Conservation (phyloP, 2,888 invertebrate genomes). For the Helobdella robusta region DNA sequence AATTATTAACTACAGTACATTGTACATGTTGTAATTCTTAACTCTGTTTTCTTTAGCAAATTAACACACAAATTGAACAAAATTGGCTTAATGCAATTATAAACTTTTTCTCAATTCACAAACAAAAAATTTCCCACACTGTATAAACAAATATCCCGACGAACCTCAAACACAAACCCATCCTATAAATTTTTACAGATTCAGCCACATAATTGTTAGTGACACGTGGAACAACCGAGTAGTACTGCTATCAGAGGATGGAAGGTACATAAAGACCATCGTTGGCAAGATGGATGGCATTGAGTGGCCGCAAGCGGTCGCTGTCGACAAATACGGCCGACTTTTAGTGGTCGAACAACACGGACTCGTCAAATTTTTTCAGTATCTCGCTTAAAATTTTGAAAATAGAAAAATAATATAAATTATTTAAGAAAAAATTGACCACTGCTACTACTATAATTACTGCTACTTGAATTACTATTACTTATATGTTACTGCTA, state of each 20-base stretch:
- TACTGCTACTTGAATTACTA: not conserved
- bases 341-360: constrained; percentile 36
- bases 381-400: constrained; percentile 33
- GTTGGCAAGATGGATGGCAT: constrained; percentile 34
- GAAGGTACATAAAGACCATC: constrained; percentile 33
- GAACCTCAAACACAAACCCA: too few species aligned
- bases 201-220: constrained; percentile 35
- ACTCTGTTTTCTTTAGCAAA: not conserved
- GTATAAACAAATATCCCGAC: too few species aligned
- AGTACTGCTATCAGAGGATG: constrained; percentile 34
- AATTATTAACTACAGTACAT: not conserved
- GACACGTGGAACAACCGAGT: constrained; percentile 37
- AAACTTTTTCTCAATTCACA: too few species aligned
- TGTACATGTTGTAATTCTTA: not conserved
- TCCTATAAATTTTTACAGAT: constrained; percentile 18
- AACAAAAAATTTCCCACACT: too few species aligned
- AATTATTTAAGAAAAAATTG: not conserved
- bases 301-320: constrained; percentile 34
- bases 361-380: constrained; percentile 35
- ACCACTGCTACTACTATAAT: not conserved
- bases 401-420: not conserved
- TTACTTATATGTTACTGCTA: not conserved
- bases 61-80: too few species aligned
- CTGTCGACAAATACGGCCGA: constrained; percentile 30
- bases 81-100: too few species aligned